A percentile compares a stretch with the other conserved stretches of the same genome.
Evolutionary conservation across 1,140 invertebrate species (phyloP).

Genomic region (Drosophila prosaltans): DNA sequence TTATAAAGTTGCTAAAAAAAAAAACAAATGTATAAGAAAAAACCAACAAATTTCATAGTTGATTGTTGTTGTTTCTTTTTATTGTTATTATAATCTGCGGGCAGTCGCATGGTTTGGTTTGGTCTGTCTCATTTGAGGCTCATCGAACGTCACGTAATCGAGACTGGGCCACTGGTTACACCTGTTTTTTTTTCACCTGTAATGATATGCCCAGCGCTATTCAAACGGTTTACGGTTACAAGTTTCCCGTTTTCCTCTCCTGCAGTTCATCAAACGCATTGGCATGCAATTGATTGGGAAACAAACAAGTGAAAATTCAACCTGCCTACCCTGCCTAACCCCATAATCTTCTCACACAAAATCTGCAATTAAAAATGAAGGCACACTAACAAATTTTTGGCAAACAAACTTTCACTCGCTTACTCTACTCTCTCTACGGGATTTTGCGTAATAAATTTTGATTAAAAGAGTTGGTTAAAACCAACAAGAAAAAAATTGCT

Average conservation of each 20-base stretch:
- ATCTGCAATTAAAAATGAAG: constrained; percentile 63
- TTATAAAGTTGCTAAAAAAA: constrained; percentile 30
- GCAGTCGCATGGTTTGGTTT: background rate
- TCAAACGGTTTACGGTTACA: constrained; percentile 49
- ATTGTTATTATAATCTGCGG: constrained; percentile 54
- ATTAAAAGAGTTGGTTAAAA: background rate
- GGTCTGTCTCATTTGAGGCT: constrained; percentile 35
- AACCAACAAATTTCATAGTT: constrained; percentile 11
- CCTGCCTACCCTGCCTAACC: background rate
- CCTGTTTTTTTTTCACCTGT: constrained; percentile 67
- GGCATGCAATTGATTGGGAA: constrained; percentile 47
- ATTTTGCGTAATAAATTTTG: constrained; percentile 60
- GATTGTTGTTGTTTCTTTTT: constrained; percentile 23
- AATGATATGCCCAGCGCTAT: constrained; percentile 68
- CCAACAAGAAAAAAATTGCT: constrained; percentile 39
- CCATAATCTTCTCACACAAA: constrained; percentile 20
- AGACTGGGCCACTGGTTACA: constrained; percentile 68
- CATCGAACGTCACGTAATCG: constrained; percentile 72
- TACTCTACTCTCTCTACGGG: constrained; percentile 24
- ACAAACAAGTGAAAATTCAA: constrained; percentile 51
- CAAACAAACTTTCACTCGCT: constrained; percentile 64
- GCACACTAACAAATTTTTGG: constrained; percentile 21
- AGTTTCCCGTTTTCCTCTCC: constrained; percentile 42
- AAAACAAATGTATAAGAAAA: background rate
- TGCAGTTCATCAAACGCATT: constrained; percentile 71